phyloP scores from a whole-genome alignment of 2,888 invertebrate species.

The Xylophagus ater region DNA sequence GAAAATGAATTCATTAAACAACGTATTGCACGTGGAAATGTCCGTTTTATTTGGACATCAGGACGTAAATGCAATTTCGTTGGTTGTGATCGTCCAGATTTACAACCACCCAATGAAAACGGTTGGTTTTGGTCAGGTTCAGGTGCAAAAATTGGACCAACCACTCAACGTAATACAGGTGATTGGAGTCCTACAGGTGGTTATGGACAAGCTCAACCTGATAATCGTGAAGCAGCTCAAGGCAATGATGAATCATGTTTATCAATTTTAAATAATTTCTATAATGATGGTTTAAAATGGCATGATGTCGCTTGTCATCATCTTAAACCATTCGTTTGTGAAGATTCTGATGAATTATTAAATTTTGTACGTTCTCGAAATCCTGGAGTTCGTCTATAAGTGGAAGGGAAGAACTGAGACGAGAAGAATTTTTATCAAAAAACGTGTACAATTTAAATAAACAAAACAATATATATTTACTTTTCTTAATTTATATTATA shows the following conservation, averaged over 20 bases:
- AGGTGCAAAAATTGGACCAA: conserved; percentile 81
- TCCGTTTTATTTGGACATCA: conserved; percentile 81
- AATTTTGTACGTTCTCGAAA: conserved; percentile 86
- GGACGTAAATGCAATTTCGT: conserved; percentile 88
- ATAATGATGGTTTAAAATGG: conserved; percentile 79
- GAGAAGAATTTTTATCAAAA: too few species aligned
- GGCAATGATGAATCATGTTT: conserved; percentile 86
- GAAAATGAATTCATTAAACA: conserved; percentile 85
- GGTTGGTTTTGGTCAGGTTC: conserved; percentile 94
- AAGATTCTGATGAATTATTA: conserved; percentile 80
- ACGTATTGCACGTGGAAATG: conserved; percentile 65
- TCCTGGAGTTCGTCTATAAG: conserved; percentile 68
- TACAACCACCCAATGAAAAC: conserved; percentile 74
- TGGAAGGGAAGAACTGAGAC: too few species aligned
- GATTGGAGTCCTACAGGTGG: conserved; percentile 86
- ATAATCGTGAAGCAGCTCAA: conserved; percentile 83
- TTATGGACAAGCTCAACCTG: conserved; percentile 77
- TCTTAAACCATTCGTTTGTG: conserved; percentile 79
- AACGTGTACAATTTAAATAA: background rate
- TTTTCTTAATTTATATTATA: conserved; percentile 10
- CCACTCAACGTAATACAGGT: conserved; percentile 76
- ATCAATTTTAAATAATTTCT: conserved; percentile 83
- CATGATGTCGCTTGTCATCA: conserved; percentile 82
- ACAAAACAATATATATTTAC: conserved; percentile 4
- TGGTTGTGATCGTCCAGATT: conserved; percentile 70